phyloP scores from a whole-genome alignment of 2,888 invertebrate species.

The Rotaria socialis region DNA sequence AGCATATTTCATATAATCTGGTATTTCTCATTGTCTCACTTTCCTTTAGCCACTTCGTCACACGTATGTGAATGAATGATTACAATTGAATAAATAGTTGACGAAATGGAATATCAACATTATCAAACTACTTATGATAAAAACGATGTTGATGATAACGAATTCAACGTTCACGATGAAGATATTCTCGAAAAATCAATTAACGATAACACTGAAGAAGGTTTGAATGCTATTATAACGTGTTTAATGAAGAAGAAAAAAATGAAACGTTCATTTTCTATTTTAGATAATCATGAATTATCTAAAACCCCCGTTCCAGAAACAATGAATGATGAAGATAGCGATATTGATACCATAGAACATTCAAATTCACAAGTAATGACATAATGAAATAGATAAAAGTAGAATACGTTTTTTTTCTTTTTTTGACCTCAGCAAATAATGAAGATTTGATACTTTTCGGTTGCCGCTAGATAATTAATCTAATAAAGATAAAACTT shows the following conservation, averaged over 20 bases:
- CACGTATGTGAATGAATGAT: background rate
- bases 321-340: background rate
- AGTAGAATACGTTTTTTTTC: too few relatives aligned
- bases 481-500: background rate
- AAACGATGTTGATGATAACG: background rate
- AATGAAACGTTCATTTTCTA: background rate
- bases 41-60: background rate
- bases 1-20: background rate
- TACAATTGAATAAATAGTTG: background rate
- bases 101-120: background rate
- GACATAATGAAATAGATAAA: background rate
- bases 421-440: background rate
- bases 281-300: constrained; percentile 1
- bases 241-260: too few relatives aligned
- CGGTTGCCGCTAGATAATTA: background rate
- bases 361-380: background rate
- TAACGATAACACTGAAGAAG: background rate
- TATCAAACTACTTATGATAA: background rate
- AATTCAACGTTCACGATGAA: background rate
- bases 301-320: background rate
- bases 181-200: background rate
- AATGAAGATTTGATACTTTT: background rate
- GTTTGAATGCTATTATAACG: background rate
- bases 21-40: background rate
- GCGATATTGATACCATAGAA: background rate